Evolutionary conservation across 2,113 vertebrate species (phyloP), one percentile per base, ranked within the genome.

Genomic region (Sialia sialis): DNA sequence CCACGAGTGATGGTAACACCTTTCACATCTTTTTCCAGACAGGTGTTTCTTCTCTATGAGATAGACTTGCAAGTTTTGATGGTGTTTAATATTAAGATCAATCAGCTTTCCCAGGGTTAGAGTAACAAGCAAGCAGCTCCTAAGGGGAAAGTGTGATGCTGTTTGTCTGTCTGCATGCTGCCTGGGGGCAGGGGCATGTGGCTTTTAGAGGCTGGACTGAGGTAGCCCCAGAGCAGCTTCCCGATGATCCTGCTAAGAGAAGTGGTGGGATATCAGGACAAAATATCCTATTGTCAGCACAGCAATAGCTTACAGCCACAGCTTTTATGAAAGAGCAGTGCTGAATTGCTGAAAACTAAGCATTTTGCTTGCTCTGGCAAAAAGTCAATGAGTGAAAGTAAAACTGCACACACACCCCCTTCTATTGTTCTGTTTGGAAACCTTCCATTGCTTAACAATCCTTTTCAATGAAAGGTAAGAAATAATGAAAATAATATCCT

Each of bases 401-500:
- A 93, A 91, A 93, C 84, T 82, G 81, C 66, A 69, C 54, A 73
- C 54, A 82, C 38, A 36, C 43, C 3, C 62, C 22, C 46, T 91
- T 70, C 85, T 75, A 94, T 95, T 94, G 93, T 96, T 94, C 95
- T 92, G 56, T 89, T 92, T 96, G 95, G 96, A 96, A 94, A 81
- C 38, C 66, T 89, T 94, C 87, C 74, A 85, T 34, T 90, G 77
- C 84, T 89, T 87, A 92, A 93, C 51, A 93, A 64, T 12, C 18
- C 63, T 79, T 78, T 92, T 84, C 69, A 70, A 30, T 72, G 79
- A 83, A 94, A 92, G 67, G 68, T 46, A 36, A 63, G 34, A 96
- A 89, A 83, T 82, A 2, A 68, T 73, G 60, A 94, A 92, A 94
- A 91, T 78, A 95, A 54, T 94, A 91, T 77, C 68, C n/a, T n/a